Conservation (phyloP, 2,888 invertebrate genomes). For the Chydorus sphaericus region DNA sequence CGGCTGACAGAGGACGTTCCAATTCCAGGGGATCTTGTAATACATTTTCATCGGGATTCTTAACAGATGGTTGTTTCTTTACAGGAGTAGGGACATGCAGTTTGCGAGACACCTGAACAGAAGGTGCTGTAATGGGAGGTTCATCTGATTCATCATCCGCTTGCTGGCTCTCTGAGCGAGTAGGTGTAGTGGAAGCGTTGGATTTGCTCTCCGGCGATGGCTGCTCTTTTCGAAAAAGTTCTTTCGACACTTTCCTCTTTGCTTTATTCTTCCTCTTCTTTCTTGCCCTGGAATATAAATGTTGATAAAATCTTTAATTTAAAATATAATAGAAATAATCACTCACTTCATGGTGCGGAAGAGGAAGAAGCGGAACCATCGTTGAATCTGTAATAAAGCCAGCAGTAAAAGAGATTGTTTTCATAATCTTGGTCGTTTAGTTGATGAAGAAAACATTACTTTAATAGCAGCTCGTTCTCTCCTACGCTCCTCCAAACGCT, state of each 20-base stretch:
- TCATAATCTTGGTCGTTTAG: too few species aligned
- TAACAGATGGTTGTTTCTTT: background rate
- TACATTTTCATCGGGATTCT: background rate
- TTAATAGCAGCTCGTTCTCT: conserved; percentile 8
- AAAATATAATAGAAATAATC: too few species aligned
- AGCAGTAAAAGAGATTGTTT: too few species aligned
- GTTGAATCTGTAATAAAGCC: too few species aligned
- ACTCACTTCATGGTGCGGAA: conserved; percentile 6
- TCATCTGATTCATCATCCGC: background rate
- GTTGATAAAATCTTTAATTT: too few species aligned
- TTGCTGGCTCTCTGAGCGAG: background rate
- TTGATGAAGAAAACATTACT: too few species aligned
- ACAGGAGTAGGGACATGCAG: background rate
- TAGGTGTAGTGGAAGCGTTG: background rate
- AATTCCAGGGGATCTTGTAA: background rate
- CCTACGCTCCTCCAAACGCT: background rate
- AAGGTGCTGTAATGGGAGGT: background rate
- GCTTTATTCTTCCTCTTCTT: conserved; percentile 8
- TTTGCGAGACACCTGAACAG: background rate
- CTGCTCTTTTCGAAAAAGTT: background rate
- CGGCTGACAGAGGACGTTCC: too few species aligned
- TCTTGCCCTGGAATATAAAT: too few species aligned
- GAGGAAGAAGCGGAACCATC: conserved; percentile 11
- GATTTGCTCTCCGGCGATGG: background rate
- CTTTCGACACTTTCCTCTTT: background rate